Conservation (phyloP, 2,888 invertebrate species). For the Trissolcus brochymenae region DNA sequence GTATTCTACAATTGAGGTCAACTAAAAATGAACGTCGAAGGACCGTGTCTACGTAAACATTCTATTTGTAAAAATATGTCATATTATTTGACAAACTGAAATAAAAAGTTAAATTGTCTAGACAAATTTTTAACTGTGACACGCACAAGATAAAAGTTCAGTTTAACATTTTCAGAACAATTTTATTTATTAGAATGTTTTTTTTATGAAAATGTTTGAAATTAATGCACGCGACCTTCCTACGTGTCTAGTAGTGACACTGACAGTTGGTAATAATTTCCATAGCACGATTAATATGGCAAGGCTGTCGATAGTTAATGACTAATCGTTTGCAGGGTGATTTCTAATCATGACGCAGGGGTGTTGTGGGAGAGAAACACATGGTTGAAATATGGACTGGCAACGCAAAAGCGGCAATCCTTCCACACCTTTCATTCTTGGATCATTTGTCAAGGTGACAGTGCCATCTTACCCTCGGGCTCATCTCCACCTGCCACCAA, state of each 20-base stretch:
- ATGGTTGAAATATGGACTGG: constrained; percentile 56
- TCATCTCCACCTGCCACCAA: constrained; percentile 60
- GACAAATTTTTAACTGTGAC: no score
- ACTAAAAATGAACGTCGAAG: no score
- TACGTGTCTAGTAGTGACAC: constrained; percentile 26
- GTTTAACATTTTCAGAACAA: no score
- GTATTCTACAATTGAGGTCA: no score
- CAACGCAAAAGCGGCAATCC: constrained; percentile 25
- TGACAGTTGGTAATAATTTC: constrained; percentile 48
- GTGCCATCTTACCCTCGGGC: constrained; percentile 69
- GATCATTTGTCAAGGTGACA: constrained; percentile 75
- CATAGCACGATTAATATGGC: constrained; percentile 60
- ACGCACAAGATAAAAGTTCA: no score
- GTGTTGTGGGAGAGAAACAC: constrained; percentile 61
- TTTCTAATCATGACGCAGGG: constrained; percentile 58
- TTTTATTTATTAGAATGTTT: neutral
- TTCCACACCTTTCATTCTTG: constrained; percentile 63
- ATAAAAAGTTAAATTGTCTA: no score
- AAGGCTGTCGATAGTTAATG: constrained; percentile 69
- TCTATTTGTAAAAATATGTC: no score
- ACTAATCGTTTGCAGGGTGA: constrained; percentile 65
- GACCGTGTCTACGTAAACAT: no score
- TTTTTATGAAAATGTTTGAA: neutral
- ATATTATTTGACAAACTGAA: no score
- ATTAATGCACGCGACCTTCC: constrained; percentile 21